These are phyloP conservation scores for Porites lobata DNA, from an alignment of 92 coral and sea anemone genomes.

Conservation along the genomic window DNA sequence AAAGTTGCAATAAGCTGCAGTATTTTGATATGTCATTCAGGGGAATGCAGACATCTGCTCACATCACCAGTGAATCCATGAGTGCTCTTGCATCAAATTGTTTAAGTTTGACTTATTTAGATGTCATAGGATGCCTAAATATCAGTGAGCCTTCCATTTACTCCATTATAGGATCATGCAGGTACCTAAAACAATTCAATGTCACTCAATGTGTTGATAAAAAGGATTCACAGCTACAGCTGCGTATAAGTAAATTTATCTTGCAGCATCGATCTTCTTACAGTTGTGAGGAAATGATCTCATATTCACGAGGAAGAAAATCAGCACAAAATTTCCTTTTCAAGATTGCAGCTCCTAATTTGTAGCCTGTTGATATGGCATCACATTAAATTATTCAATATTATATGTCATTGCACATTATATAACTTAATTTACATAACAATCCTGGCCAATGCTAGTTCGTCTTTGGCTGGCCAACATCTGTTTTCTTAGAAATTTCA, in stretches of 20 bases:
- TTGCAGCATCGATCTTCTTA: slow-evolving; percentile 60
- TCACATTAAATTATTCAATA: too few species aligned
- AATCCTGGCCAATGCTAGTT: too few species aligned
- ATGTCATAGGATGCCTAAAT: slow-evolving; percentile 85
- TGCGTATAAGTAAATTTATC: slow-evolving; percentile 41
- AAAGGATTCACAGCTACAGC: slow-evolving; percentile 25
- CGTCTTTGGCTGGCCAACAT: too few species aligned
- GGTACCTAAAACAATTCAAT: slow-evolving; percentile 71
- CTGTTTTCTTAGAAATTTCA: too few species aligned
- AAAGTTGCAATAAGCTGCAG: slow-evolving; percentile 59
- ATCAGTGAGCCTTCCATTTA: slow-evolving; percentile 61
- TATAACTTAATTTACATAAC: too few species aligned
- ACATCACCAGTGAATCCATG: slow-evolving; percentile 76
- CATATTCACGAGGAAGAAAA: slow-evolving; percentile 68
- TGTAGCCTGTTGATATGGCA: slow-evolving; percentile 10
- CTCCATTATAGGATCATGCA: slow-evolving; percentile 52
- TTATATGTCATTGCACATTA: too few species aligned
- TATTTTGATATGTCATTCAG: slow-evolving; percentile 83
- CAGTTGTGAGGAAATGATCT: slow-evolving; percentile 56
- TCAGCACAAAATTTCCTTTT: slow-evolving; percentile 78
- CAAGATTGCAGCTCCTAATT: slow-evolving; percentile 69
- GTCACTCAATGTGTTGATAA: slow-evolving; percentile 66
- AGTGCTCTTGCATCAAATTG: slow-evolving; percentile 69
- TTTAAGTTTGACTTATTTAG: slow-evolving; percentile 63
- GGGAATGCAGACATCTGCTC: slow-evolving; percentile 80